A percentile compares a stretch with the other conserved stretches of the same genome.
Conservation (phyloP, 2,888 invertebrate species). For the Willowsia nigromaculata region DNA sequence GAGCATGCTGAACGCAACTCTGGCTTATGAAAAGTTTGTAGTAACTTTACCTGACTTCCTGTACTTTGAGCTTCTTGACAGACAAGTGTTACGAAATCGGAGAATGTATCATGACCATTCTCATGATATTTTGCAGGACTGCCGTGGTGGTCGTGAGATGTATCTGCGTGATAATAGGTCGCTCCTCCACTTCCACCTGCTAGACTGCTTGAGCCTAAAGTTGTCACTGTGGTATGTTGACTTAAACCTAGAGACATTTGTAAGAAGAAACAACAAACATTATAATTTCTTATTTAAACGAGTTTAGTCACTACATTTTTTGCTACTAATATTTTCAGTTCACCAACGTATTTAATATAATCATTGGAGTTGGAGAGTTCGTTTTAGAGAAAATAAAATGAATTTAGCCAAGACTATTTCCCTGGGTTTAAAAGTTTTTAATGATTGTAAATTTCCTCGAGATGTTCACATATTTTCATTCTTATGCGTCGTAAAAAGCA, state of each 20-base stretch:
- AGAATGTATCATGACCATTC: conserved; percentile 91
- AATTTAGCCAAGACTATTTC: neutral
- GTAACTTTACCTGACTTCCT: conserved; percentile 75
- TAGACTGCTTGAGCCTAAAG: conserved; percentile 82
- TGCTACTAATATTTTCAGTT: neutral
- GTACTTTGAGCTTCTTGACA: conserved; percentile 92
- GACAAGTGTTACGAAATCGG: conserved; percentile 97
- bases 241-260: conserved; percentile 77
- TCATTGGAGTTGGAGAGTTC: no score
- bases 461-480: neutral
- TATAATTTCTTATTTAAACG: neutral
- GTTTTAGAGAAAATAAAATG: neutral
- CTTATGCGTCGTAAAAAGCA: neutral
- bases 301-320: neutral
- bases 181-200: conserved; percentile 78
- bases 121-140: conserved; percentile 87
- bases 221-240: conserved; percentile 82
- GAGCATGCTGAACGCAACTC: no score
- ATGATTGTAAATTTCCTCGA: neutral
- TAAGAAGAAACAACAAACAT: neutral
- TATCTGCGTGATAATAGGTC: conserved; percentile 82
- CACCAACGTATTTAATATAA: no score
- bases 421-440: neutral
- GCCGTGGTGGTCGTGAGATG: conserved; percentile 81
- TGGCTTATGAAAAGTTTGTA: neutral